Percentiles rank a stretch among this genome's conserved stretches.
These are phyloP conservation scores for Porites evermanni DNA, from an alignment of 92 coral and sea anemone species.

Conservation along the genomic window DNA sequence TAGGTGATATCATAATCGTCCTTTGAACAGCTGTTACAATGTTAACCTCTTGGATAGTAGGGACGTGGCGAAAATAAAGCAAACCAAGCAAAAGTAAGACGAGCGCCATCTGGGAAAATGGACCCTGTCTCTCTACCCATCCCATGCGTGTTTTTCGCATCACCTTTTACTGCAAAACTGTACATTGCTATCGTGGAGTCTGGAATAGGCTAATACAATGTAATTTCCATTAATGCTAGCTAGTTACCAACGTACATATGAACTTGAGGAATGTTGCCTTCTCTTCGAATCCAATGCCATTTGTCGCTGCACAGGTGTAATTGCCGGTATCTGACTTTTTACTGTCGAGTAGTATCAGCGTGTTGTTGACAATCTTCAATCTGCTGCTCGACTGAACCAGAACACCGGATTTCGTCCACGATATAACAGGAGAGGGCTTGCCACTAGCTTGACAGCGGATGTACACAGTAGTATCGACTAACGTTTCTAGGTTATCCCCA, in stretches of 20 bases:
- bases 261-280: slow-evolving; percentile 67
- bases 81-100: no score
- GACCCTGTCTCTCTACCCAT: no score
- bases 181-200: no score
- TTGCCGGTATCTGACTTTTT: slow-evolving; percentile 76
- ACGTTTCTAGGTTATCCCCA: slow-evolving; percentile 81
- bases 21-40: no score
- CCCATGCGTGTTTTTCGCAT: no score
- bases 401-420: slow-evolving; percentile 82
- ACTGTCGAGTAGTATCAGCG: slow-evolving; percentile 59
- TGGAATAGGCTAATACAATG: no score
- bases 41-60: no score
- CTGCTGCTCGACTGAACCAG: slow-evolving; percentile 25
- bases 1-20: no score
- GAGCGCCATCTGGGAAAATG: no score
- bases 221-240: no score
- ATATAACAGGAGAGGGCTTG: slow-evolving; percentile 78
- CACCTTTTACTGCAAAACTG: no score
- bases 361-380: slow-evolving; percentile 51
- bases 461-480: slow-evolving; percentile 75
- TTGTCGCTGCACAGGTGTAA: slow-evolving; percentile 83
- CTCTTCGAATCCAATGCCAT: slow-evolving; percentile 85
- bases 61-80: no score
- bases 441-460: slow-evolving; percentile 83
- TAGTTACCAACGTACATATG: slow-evolving; percentile 58